Percentiles rank a stretch among this genome's conserved stretches.
Conservation (phyloP, 2,888 invertebrate genomes). For the Hydrotaea diabolus region DNA sequence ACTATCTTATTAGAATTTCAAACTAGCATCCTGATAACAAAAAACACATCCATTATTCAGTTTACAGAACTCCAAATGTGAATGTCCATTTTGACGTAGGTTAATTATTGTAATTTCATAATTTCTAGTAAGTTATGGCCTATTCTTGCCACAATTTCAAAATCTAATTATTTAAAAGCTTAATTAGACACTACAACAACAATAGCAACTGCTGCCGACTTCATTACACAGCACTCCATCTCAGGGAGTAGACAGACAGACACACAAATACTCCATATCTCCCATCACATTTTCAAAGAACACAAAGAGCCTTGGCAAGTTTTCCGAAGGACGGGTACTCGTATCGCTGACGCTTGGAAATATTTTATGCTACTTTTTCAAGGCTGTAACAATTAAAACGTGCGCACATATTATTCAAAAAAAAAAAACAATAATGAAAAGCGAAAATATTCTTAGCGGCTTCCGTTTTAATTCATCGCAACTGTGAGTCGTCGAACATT, state of each 20-base stretch:
- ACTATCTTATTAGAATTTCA: too few species aligned
- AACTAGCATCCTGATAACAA: too few species aligned
- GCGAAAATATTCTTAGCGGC: slow-evolving; percentile 2
- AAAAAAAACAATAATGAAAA: neutral
- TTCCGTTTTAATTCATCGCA: neutral
- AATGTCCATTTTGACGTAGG: too few species aligned
- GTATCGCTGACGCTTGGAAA: neutral
- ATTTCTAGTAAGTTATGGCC: too few species aligned
- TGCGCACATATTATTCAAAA: neutral
- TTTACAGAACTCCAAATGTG: too few species aligned
- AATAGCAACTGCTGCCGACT: too few species aligned
- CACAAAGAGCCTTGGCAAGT: neutral
- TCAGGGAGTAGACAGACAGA: too few species aligned
- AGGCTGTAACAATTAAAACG: slow-evolving; percentile 2
- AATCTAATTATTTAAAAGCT: neutral
- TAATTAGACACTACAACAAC: neutral
- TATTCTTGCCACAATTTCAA: too few species aligned
- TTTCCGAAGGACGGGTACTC: neutral
- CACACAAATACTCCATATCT: neutral
- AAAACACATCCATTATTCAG: too few species aligned
- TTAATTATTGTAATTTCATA: too few species aligned
- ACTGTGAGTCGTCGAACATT: neutral
- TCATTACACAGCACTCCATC: neutral
- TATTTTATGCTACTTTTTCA: neutral
- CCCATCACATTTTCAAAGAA: too few species aligned